Conservation (phyloP, 2,797 vertebrate genomes). For the Sphaeramia orbicularis region DNA sequence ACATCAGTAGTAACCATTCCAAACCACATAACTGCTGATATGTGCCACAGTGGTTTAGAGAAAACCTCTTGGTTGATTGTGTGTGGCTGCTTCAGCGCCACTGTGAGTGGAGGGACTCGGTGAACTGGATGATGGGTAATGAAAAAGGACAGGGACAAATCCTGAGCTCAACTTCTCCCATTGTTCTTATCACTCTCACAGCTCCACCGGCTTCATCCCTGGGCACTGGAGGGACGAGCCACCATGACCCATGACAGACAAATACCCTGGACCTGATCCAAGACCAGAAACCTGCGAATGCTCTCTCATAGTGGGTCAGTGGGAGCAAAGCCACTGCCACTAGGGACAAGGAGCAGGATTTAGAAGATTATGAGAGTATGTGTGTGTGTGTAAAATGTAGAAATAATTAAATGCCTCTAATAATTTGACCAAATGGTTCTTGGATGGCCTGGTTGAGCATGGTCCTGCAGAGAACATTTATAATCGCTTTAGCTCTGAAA, state of each 20-base stretch:
- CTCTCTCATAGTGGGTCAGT: slow-evolving; percentile 30
- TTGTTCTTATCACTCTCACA: slow-evolving; percentile 67
- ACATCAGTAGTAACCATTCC: no score
- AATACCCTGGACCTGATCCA: slow-evolving; percentile 55
- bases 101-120: slow-evolving; percentile 42
- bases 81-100: slow-evolving; percentile 24
- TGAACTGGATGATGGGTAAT: slow-evolving; percentile 67
- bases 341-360: neutral
- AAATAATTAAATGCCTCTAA: neutral
- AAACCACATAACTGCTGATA: no score
- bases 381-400: neutral
- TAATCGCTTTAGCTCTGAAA: neutral
- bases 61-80: slow-evolving; percentile 21
- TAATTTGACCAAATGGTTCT: no score
- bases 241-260: slow-evolving; percentile 45
- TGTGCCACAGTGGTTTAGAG: slow-evolving; percentile 9
- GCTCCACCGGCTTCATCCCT: slow-evolving; percentile 49
- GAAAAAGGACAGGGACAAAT: slow-evolving; percentile 69
- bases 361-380: neutral
- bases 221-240: slow-evolving; percentile 30
- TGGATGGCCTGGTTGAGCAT: neutral
- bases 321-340: slow-evolving; percentile 1
- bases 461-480: neutral
- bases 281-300: slow-evolving; percentile 30
- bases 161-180: slow-evolving; percentile 57